phyloP scores from a whole-genome alignment of 2,113 vertebrate species.

The Oryzias javanicus region DNA sequence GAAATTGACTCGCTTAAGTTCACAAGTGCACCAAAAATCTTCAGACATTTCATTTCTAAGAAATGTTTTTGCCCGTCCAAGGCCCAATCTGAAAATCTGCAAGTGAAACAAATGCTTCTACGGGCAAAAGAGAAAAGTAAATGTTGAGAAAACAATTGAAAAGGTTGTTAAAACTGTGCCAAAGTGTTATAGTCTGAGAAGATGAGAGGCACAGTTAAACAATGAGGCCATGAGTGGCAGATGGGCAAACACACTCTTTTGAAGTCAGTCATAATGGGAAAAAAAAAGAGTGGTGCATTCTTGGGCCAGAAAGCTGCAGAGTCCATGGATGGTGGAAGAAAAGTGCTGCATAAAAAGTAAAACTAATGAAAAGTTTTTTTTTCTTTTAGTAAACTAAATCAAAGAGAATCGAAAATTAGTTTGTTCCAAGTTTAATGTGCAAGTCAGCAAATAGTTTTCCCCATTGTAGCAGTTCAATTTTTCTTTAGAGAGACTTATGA shows the following conservation, averaged over 20 bases:
- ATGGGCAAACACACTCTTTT: constrained; percentile 46
- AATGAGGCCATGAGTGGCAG: constrained; percentile 36
- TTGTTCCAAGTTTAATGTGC: constrained; percentile 37
- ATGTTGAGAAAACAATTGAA: constrained; percentile 29
- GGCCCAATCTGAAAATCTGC: not conserved
- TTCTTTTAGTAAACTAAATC: constrained; percentile 41
- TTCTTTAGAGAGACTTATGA: constrained; percentile 28
- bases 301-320: constrained; percentile 22
- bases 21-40: constrained; percentile 20
- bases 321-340: constrained; percentile 29
- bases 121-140: constrained; percentile 48
- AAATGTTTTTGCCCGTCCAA: constrained; percentile 46
- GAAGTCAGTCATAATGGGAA: constrained; percentile 60
- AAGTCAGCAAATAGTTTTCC: constrained; percentile 44
- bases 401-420: constrained; percentile 43
- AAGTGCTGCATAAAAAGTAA: constrained; percentile 24
- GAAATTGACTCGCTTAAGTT: constrained; percentile 24
- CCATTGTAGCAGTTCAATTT: constrained; percentile 28
- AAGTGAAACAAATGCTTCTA: constrained; percentile 49
- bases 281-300: constrained; percentile 34
- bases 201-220: constrained; percentile 25
- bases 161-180: constrained; percentile 21
- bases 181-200: constrained; percentile 20
- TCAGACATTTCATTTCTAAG: constrained; percentile 40
- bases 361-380: constrained; percentile 30